These are phyloP conservation scores for Craniophora ligustri DNA, from an alignment of 2,888 invertebrate genomes.

Conservation along the genomic window DNA sequence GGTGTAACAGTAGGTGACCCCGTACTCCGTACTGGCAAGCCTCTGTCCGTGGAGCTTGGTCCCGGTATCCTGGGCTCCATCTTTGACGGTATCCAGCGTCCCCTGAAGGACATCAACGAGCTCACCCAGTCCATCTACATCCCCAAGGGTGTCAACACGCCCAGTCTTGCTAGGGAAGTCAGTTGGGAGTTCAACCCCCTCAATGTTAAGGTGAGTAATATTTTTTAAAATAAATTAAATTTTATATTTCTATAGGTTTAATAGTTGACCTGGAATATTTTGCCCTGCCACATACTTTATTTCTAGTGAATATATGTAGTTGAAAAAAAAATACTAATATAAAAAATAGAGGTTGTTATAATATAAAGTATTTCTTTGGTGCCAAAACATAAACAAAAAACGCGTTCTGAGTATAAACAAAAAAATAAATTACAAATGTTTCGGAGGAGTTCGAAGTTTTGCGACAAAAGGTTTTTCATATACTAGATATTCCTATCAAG, in stretches of 20 bases:
- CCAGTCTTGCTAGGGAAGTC: conserved; percentile 93
- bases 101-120: conserved; percentile 98
- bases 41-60: conserved; percentile 99
- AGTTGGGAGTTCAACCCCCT: conserved; percentile 98
- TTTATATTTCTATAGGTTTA: too few relatives aligned
- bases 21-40: conserved; percentile 99
- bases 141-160: conserved; percentile 99
- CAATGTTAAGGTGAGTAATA: conserved; percentile 90
- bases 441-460: too few relatives aligned
- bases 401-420: too few relatives aligned
- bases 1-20: conserved; percentile 99
- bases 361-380: too few relatives aligned
- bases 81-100: conserved; percentile 99
- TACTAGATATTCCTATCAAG: too few relatives aligned
- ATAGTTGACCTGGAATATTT: not conserved
- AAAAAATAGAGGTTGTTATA: too few relatives aligned
- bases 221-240: not conserved
- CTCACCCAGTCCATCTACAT: conserved; percentile 99
- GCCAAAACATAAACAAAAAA: too few relatives aligned
- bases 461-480: too few relatives aligned
- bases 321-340: too few relatives aligned
- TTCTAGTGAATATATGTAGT: too few relatives aligned
- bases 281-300: too few relatives aligned
- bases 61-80: conserved; percentile 99
- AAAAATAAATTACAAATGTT: too few relatives aligned